Conservation (phyloP, 1,140 invertebrate species). For the Forficula auricularia region DNA sequence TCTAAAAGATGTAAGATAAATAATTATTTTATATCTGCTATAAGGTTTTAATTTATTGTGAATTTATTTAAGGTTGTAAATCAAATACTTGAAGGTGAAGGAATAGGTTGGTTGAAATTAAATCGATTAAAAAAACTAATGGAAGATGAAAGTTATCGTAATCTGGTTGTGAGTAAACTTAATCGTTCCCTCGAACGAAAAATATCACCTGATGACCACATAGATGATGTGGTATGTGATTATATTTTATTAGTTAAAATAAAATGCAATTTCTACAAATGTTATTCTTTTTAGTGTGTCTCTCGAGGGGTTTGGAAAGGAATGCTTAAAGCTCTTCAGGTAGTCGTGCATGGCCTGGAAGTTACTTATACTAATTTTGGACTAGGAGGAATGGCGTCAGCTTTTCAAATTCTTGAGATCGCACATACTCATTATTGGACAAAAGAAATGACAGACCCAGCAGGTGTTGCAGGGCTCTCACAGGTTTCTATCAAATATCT, state of each 20-base stretch:
- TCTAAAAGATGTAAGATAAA: conserved; percentile 50
- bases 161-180: conserved; percentile 84
- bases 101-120: conserved; percentile 90
- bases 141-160: conserved; percentile 97
- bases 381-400: conserved; percentile 90
- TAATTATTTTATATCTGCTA: too few species aligned
- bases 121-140: conserved; percentile 89
- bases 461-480: conserved; percentile 27
- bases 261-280: neutral
- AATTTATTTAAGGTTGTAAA: conserved; percentile 57
- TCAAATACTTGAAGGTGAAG: conserved; percentile 85
- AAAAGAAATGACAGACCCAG: conserved; percentile 51
- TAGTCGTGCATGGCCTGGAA: conserved; percentile 77
- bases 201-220: conserved; percentile 86
- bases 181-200: conserved; percentile 88
- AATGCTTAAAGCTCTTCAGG: conserved; percentile 80
- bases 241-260: conserved; percentile 1
- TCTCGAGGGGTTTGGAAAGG: conserved; percentile 87
- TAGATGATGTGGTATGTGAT: conserved; percentile 85
- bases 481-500: conserved; percentile 24
- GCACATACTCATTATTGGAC: conserved; percentile 97
- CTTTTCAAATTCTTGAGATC: conserved; percentile 91
- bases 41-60: too few species aligned
- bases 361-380: conserved; percentile 85
- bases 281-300: conserved; percentile 46